Base-by-base conservation (phyloP, 2,113 vertebrate species). In the Syngnathus floridae region DNA sequence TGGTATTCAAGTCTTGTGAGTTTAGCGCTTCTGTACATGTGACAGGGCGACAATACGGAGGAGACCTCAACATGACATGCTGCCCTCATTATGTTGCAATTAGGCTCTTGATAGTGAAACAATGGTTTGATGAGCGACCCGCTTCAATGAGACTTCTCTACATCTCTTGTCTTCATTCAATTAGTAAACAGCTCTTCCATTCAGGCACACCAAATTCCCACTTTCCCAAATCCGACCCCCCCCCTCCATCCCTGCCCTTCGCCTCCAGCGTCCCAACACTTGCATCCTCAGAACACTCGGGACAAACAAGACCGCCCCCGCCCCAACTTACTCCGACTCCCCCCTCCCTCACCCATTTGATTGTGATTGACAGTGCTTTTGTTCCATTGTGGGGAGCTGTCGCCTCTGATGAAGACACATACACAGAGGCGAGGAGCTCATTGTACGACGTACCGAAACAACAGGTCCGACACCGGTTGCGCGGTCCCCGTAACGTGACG, bases 281-380 rank as follows among this genome's bases (percentile, higher is more conserved):
- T 72, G 73, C 76, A 84, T 78, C 77, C 78, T 74, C 73, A 62
- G 74, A 82, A 84, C 84, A 87, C 84, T 83, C 84, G 77, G 79
- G 79, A 82, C 78, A 69, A 75, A 82, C 67, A 81, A 61, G 72
- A 74, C 82, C 81, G 79, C 87, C n/a, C 35, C 31, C 31, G 0
- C 58, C 62, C 62, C 41, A 35, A 17, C 62, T 31, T 37, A 36
- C 22, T 76, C 64, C 79, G 65, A 86, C 83, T 86, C 81, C 79
- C 84, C 65, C 62, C 46, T 73, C 72, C 65, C 48, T 19, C 84
- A 87, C 81, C 79, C 84, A 81, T 88, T 89, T 91, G 89, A 90
- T 90, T 91, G 90, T 90, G 91, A 91, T 82, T 91, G 91, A 89
- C 91, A 90, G 81, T 71, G 71, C 84, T 84, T 90, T 92, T 91